Percentiles rank a stretch among this genome's conserved stretches.
These are phyloP conservation scores for Chesias legatella DNA, from an alignment of 2,888 invertebrate species.

Conservation along the genomic window DNA sequence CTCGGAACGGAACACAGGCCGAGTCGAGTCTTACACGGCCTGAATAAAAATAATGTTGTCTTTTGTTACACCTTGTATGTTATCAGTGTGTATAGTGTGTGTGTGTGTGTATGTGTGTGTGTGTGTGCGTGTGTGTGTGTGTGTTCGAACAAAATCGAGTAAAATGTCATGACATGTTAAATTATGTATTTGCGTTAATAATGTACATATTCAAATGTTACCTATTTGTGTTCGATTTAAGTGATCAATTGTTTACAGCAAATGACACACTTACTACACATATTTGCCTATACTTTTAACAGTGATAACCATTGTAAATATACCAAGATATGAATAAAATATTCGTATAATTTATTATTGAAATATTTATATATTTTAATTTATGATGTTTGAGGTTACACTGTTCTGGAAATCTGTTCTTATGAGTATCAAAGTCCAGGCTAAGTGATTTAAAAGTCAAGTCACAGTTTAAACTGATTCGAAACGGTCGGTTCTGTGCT, in stretches of 20 bases:
- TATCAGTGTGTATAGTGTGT: slow-evolving; percentile 37
- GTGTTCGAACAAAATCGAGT: slow-evolving; percentile 17
- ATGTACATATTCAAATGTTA: slow-evolving; percentile 19
- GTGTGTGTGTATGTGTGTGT: slow-evolving; percentile 16
- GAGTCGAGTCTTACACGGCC: slow-evolving; percentile 49
- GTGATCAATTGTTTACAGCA: slow-evolving; percentile 1
- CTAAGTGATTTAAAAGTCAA: too few relatives aligned
- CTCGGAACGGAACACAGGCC: slow-evolving; percentile 38
- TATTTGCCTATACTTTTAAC: too few relatives aligned
- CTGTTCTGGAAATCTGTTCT: too few relatives aligned
- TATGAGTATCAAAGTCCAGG: too few relatives aligned
- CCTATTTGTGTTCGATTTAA: slow-evolving; percentile 2
- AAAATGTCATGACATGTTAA: slow-evolving; percentile 28
- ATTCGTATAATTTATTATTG: too few relatives aligned
- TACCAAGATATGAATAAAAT: too few relatives aligned
- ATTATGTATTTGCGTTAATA: slow-evolving; percentile 22
- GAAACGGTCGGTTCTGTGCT: too few relatives aligned
- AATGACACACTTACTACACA: too few relatives aligned
- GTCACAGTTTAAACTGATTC: too few relatives aligned
- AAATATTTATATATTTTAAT: too few relatives aligned
- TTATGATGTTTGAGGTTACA: too few relatives aligned
- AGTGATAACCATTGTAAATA: too few relatives aligned
- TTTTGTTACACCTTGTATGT: slow-evolving; percentile 58
- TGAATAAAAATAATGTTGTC: slow-evolving; percentile 56
- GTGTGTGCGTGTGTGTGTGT: slow-evolving; percentile 15